Percentiles rank a stretch among this genome's conserved stretches.
Conservation (phyloP, 2,113 vertebrate species). For the Barbus barbus region DNA sequence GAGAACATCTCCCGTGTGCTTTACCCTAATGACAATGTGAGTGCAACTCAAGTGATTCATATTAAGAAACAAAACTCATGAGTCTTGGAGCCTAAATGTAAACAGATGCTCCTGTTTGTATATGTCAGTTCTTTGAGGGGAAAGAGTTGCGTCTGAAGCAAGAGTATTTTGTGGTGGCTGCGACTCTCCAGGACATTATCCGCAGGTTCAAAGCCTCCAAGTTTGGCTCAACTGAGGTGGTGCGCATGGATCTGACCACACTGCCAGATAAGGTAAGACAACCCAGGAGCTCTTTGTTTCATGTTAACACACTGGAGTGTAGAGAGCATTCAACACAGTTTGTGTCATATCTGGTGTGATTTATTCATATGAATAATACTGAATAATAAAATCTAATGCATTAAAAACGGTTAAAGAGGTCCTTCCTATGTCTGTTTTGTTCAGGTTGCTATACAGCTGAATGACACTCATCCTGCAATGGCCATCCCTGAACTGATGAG, state of each 20-base stretch:
- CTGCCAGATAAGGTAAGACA: conserved; percentile 86
- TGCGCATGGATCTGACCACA: conserved; percentile 84
- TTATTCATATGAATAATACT: neutral
- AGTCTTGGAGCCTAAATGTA: neutral
- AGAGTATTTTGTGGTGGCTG: conserved; percentile 92
- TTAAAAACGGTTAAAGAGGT: neutral
- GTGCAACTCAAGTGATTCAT: conserved; percentile 49
- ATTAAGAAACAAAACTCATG: neutral
- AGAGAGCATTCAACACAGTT: neutral
- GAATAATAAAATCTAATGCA: neutral
- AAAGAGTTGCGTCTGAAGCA: conserved; percentile 92
- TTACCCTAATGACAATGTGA: conserved; percentile 90
- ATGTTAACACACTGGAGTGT: neutral
- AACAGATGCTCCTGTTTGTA: conserved; percentile 4
- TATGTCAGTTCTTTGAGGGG: conserved; percentile 87
- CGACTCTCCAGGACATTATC: conserved; percentile 92
- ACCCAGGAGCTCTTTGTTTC: neutral
- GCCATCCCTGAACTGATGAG: conserved; percentile 93
- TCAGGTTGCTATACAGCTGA: conserved; percentile 92
- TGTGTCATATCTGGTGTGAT: neutral
- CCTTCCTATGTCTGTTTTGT: neutral
- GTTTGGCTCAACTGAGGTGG: conserved; percentile 84
- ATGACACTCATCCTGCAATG: conserved; percentile 90
- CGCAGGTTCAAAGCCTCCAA: conserved; percentile 92
- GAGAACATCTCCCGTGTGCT: conserved; percentile 68